phyloP scores from a whole-genome alignment of 2,888 invertebrate species.

The Leucophenga maculata region DNA sequence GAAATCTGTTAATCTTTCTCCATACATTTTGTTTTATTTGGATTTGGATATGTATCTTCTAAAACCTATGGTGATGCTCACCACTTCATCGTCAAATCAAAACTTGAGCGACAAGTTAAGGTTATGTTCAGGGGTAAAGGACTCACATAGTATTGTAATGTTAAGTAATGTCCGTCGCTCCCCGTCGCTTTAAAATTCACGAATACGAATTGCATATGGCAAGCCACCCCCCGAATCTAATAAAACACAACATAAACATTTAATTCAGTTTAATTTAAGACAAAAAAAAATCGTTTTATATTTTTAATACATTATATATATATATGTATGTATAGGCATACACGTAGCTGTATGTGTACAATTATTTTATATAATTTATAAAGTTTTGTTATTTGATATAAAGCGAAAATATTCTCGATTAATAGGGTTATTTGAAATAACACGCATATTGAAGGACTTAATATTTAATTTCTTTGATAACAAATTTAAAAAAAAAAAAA shows the following conservation, averaged over 20 bases:
- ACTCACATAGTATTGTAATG: too few relatives aligned
- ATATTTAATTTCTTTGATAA: constrained; percentile 2
- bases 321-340: constrained; percentile 6
- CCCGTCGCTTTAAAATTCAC: too few relatives aligned
- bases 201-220: too few relatives aligned
- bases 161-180: too few relatives aligned
- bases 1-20: too few relatives aligned
- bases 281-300: neutral
- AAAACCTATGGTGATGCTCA: too few relatives aligned
- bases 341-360: neutral
- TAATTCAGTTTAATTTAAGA: neutral
- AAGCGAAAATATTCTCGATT: neutral
- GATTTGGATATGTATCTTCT: too few relatives aligned
- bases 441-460: neutral
- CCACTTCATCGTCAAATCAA: too few relatives aligned
- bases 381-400: neutral
- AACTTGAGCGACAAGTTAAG: too few relatives aligned
- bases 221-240: too few relatives aligned
- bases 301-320: constrained; percentile 3
- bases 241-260: neutral
- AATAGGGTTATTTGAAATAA: constrained; percentile 16
- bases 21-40: too few relatives aligned
- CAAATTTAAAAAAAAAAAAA: neutral
- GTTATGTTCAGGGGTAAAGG: too few relatives aligned
- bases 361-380: neutral